Base-by-base conservation (phyloP, 2,797 vertebrate genomes). In the Betta splendens region DNA sequence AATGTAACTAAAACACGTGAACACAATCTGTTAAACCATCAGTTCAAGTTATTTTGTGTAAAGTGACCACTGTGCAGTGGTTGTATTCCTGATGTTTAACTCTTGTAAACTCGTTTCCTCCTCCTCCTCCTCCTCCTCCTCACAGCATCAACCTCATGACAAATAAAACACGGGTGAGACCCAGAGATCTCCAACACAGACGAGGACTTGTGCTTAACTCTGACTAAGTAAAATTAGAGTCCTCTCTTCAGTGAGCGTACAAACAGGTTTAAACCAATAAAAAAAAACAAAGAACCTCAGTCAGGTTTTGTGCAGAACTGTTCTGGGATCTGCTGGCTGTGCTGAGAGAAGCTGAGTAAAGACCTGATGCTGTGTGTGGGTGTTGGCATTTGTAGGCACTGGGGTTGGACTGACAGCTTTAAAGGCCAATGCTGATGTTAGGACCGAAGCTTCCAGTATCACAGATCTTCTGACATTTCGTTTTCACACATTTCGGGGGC, bases 51-150 rank as follows among this genome's bases (percentile, higher is more conserved):
- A 55, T 67, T 54, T 59, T 3, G 36, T 17, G 64, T 82, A 82
- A 79, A 86, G 77, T 79, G 77, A 79, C 77, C 84, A 66, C 84
- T 28, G 71, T 78, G 84, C 78, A 63, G 80, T 65, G 75, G 64
- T 81, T 80, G 75, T 53, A 69, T 85, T 88, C 83, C 83, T 86
- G 86, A 85, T 65, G 74, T 75, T 78, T 28, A 50, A 70, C 73
- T 60, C 64, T 66, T 84, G 84, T 84, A 85, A 85, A 88, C 80
- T 61, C 55, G 55, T 33, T 46, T 43, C 40, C 46, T 64, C 49
- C 63, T 39, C 39, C 31, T 62, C 62, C 52, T 43, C 40, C 46
- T 64, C 49, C 63, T 39, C 39, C 31, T 62, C 62, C 52, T 65
- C 64, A 71, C 48, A 76, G 63, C 72, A 59, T 68, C 62, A 5